A percentile compares a stretch with the other conserved stretches of the same genome.
Evolutionary conservation across 2,888 invertebrate species (phyloP).

Genomic region (Phortica okadai): DNA sequence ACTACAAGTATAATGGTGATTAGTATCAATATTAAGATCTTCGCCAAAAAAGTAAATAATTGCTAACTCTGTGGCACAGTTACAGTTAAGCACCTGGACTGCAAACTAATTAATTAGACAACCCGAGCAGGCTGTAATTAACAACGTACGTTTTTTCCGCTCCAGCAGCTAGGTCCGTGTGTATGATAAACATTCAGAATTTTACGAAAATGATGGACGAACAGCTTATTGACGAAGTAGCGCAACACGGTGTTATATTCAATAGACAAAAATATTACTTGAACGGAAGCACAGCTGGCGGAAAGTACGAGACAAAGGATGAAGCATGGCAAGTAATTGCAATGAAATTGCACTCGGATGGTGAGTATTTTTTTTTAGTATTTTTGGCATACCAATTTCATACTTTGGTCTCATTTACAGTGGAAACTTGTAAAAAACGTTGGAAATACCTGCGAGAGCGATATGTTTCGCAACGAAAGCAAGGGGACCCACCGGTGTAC

Average conservation of each 20-base stretch:
- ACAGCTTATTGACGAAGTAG: slow-evolving; percentile 75
- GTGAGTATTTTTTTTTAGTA: slow-evolving; percentile 55
- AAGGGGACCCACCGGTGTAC: slow-evolving; percentile 75
- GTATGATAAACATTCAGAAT: background rate
- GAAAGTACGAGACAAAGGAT: slow-evolving; percentile 75
- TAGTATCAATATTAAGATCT: no score
- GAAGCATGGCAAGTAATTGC: slow-evolving; percentile 75
- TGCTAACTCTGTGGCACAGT: no score
- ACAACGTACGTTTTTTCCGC: background rate
- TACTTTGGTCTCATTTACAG: slow-evolving; percentile 49
- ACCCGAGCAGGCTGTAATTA: background rate
- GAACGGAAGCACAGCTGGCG: slow-evolving; percentile 63
- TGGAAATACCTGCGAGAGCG: slow-evolving; percentile 76
- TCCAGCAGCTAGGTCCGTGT: background rate
- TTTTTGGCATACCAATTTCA: background rate
- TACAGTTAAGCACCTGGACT: no score
- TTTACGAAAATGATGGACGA: slow-evolving; percentile 74
- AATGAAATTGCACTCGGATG: slow-evolving; percentile 73
- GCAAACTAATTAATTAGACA: no score
- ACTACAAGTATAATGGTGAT: no score
- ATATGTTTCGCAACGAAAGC: slow-evolving; percentile 76
- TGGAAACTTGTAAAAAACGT: slow-evolving; percentile 76
- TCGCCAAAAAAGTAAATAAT: no score
- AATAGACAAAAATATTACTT: slow-evolving; percentile 76
- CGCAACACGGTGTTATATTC: slow-evolving; percentile 75